A percentile compares a stretch with the other conserved stretches of the same genome.
Conservation (phyloP, 2,113 vertebrate species). For the Proteles cristata region DNA sequence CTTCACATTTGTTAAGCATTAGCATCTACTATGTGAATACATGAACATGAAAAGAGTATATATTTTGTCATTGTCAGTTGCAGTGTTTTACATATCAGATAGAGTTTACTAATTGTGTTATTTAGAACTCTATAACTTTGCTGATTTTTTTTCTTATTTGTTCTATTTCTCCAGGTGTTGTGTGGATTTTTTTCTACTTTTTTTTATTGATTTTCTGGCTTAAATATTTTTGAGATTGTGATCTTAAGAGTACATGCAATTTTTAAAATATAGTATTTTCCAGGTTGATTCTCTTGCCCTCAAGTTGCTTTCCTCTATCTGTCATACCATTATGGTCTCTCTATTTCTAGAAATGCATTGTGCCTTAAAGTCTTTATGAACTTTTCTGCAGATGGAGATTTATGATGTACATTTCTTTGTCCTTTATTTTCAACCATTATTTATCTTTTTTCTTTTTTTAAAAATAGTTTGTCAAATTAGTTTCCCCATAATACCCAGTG, state of each 20-base stretch:
- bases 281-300: neutral
- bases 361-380: neutral
- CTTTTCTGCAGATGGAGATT: neutral
- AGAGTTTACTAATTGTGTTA: neutral
- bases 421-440: neutral
- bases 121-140: neutral
- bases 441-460: neutral
- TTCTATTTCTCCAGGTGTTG: neutral
- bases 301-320: neutral
- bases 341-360: neutral
- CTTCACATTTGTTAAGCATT: neutral
- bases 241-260: neutral
- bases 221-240: neutral
- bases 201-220: neutral
- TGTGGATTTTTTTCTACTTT: neutral
- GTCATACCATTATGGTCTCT: neutral
- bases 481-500: no score
- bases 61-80: neutral
- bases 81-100: neutral
- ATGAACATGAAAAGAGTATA: neutral
- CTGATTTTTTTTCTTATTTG: neutral
- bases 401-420: neutral
- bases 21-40: neutral
- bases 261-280: neutral
- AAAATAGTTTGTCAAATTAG: no score